phyloP scores from a whole-genome alignment of 2,888 invertebrate genomes.

The Blomia tropicalis region DNA sequence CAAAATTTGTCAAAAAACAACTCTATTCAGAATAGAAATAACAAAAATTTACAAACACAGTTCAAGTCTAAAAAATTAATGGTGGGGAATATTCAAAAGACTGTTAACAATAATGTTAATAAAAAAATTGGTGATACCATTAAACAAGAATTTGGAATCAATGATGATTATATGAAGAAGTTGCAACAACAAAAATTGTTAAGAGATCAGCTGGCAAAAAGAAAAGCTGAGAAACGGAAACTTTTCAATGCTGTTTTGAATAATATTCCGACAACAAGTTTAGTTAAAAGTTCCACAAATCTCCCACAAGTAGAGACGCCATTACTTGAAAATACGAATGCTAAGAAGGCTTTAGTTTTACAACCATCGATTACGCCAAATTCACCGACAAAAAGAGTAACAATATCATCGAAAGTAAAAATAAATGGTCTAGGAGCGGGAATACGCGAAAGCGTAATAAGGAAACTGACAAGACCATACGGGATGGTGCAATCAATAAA shows the following conservation, averaged over 20 bases:
- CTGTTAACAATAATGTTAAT: no score
- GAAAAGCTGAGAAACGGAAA: constrained; percentile 13
- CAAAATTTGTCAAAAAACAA: not conserved
- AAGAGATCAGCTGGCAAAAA: constrained; percentile 6
- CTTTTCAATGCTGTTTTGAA: not conserved
- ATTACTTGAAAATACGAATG: not conserved
- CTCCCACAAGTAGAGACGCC: not conserved
- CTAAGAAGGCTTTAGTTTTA: not conserved
- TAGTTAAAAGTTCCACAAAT: not conserved
- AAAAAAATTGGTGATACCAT: constrained; percentile 14
- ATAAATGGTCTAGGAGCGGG: not conserved
- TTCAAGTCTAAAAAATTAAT: no score
- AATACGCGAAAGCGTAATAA: not conserved
- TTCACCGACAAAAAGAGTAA: not conserved
- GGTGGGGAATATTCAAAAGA: no score
- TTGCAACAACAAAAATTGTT: constrained; percentile 14
- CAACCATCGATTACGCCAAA: not conserved
- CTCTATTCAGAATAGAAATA: no score
- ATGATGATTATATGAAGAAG: constrained; percentile 21
- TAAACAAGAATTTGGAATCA: constrained; percentile 16
- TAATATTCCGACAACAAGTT: not conserved
- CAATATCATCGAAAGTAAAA: not conserved
- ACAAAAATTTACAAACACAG: no score
- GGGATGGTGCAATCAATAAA: constrained; percentile 2
- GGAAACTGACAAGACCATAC: not conserved